Conservation (phyloP, 30 jellyfish, hydroid and myxozoan species). For the Pelagia noctiluca region DNA sequence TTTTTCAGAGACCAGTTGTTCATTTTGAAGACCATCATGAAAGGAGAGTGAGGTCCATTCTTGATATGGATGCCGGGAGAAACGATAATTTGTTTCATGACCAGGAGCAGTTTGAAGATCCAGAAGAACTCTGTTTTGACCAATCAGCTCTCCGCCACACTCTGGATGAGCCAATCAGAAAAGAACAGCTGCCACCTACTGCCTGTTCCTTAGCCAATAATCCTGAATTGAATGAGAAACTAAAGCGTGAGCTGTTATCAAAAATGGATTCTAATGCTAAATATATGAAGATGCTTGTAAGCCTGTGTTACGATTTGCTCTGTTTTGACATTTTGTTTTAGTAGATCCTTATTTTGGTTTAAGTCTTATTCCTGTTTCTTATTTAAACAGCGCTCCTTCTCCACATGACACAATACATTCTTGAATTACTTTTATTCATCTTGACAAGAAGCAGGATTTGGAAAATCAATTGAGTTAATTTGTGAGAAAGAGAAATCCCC, state of each 20-base stretch:
- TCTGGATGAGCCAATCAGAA: not conserved
- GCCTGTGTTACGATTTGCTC: not conserved
- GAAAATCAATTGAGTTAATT: no score
- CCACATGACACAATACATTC: no score
- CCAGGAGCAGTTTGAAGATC: not conserved
- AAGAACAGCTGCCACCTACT: slow-evolving; percentile 18
- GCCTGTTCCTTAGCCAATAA: slow-evolving; percentile 21
- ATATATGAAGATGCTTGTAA: slow-evolving; percentile 54
- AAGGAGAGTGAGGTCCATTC: slow-evolving; percentile 36
- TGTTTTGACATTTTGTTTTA: not conserved
- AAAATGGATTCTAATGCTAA: slow-evolving; percentile 16
- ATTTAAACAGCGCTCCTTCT: no score
- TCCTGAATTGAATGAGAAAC: slow-evolving; percentile 27
- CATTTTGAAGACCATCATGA: slow-evolving; percentile 60
- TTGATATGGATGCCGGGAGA: slow-evolving; percentile 43
- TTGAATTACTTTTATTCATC: no score
- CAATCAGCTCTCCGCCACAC: slow-evolving; percentile 42
- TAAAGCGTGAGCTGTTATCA: slow-evolving; percentile 25
- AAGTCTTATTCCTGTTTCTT: not conserved
- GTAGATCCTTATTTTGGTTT: not conserved
- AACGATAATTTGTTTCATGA: slow-evolving; percentile 8
- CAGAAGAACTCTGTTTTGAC: slow-evolving; percentile 66
- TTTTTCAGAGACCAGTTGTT: slow-evolving; percentile 67
- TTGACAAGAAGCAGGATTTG: no score
- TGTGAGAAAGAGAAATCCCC: no score